phyloP scores from a whole-genome alignment of 1,140 invertebrate species.

The Tenebrio molitor region DNA sequence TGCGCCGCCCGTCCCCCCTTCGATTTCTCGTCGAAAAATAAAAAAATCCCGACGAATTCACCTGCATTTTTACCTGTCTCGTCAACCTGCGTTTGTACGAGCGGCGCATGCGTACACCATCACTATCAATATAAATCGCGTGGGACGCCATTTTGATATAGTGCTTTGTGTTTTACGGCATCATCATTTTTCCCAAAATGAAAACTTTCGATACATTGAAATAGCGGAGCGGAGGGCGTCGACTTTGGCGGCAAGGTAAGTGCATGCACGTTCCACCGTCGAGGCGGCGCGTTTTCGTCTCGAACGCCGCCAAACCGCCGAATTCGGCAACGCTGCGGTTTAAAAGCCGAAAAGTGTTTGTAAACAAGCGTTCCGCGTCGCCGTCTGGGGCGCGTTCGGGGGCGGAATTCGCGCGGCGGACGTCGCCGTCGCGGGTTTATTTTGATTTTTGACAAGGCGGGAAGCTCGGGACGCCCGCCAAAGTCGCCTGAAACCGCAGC shows the following conservation, averaged over 20 bases:
- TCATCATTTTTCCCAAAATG: slow-evolving; percentile 43
- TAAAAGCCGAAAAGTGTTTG: slow-evolving; percentile 44
- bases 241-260: slow-evolving; percentile 10
- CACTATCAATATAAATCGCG: slow-evolving; percentile 55
- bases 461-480: slow-evolving; percentile 47
- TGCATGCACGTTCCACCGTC: neutral
- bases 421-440: slow-evolving; percentile 48
- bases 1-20: slow-evolving; percentile 5
- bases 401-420: neutral
- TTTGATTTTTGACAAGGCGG: slow-evolving; percentile 60
- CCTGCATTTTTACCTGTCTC: slow-evolving; percentile 42
- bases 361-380: slow-evolving; percentile 26
- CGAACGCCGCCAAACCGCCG: neutral
- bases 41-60: slow-evolving; percentile 25
- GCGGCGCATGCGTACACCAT: slow-evolving; percentile 20
- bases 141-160: slow-evolving; percentile 64
- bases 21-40: slow-evolving; percentile 28
- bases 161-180: slow-evolving; percentile 54
- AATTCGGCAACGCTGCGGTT: slow-evolving; percentile 5
- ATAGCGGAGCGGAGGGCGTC: slow-evolving; percentile 23
- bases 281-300: neutral
- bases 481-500: neutral
- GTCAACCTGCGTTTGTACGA: neutral
- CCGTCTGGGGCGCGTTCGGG: neutral
- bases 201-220: slow-evolving; percentile 24